Percentiles rank a stretch among this genome's conserved stretches.
Evolutionary conservation across 2,888 invertebrate genomes (phyloP).

Genomic region (Hemaris fuciformis): DNA sequence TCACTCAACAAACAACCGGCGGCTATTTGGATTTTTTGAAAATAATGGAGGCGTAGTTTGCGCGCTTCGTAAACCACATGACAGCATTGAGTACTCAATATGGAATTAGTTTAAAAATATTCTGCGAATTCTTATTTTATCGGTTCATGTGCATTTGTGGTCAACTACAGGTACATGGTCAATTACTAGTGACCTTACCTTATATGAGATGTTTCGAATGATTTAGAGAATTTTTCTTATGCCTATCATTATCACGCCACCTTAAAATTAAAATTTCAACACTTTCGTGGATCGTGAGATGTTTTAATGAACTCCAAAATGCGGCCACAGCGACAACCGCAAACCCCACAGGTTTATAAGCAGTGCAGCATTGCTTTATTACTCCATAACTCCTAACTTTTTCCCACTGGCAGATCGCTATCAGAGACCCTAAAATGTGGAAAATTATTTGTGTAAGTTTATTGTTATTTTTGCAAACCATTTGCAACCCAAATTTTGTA

Average conservation of each 20-base stretch:
- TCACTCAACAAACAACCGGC: too few species aligned
- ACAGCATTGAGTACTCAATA: too few species aligned
- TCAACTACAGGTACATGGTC: too few species aligned
- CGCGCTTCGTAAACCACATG: too few species aligned
- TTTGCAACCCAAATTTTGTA: neutral
- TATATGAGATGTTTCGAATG: too few species aligned
- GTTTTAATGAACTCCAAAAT: conserved; percentile 56
- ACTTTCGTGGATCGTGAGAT: conserved; percentile 62
- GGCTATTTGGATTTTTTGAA: too few species aligned
- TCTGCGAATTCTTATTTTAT: too few species aligned
- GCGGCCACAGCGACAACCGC: conserved; percentile 51
- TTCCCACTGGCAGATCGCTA: conserved; percentile 33
- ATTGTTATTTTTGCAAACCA: neutral
- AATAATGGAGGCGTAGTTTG: too few species aligned
- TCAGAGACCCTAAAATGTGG: conserved; percentile 49
- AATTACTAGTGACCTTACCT: too few species aligned
- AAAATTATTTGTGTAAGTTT: conserved; percentile 60
- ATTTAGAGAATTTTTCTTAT: too few species aligned
- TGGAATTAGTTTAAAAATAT: too few species aligned
- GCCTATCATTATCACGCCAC: neutral
- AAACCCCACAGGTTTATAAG: conserved; percentile 58
- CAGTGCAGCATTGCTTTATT: conserved; percentile 35
- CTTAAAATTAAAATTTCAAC: conserved; percentile 42
- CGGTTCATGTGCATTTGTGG: too few species aligned
- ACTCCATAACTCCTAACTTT: conserved; percentile 42